Percentiles rank a stretch among this genome's conserved stretches.
Conservation (phyloP, 2,888 invertebrate genomes). For the Eupithecia tripunctaria region DNA sequence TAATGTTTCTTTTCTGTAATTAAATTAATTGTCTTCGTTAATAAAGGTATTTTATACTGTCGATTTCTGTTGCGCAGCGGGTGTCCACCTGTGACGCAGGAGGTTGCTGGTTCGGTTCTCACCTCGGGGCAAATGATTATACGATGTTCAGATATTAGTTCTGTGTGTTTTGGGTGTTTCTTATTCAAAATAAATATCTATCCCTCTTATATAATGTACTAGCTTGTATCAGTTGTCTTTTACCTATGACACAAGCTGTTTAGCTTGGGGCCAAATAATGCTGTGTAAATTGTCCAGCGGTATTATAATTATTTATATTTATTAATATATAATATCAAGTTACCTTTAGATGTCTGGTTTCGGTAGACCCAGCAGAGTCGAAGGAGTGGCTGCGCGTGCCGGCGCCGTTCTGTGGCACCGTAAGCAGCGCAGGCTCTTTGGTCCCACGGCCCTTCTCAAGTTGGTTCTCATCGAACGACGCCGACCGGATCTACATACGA, state of each 20-base stretch:
- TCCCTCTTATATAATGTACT: too few species aligned
- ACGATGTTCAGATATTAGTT: too few species aligned
- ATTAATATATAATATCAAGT: constrained; percentile 12
- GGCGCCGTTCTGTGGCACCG: constrained; percentile 85
- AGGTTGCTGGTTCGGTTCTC: too few species aligned
- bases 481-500: constrained; percentile 88
- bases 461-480: constrained; percentile 95
- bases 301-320: neutral
- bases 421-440: constrained; percentile 78
- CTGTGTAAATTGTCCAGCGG: neutral
- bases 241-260: neutral
- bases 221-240: too few species aligned
- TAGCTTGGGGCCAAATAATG: neutral
- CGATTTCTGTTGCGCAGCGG: too few species aligned
- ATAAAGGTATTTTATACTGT: too few species aligned
- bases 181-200: too few species aligned
- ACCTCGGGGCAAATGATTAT: too few species aligned
- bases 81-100: too few species aligned
- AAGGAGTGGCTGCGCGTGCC: constrained; percentile 91
- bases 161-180: too few species aligned
- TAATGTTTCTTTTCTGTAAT: too few species aligned
- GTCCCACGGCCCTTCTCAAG: constrained; percentile 88
- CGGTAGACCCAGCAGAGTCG: constrained; percentile 90
- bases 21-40: too few species aligned
- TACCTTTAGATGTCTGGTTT: constrained; percentile 84